A percentile compares a stretch with the other conserved stretches of the same genome.
Conservation (phyloP, 2,113 vertebrate genomes). For the Lichenostomus cassidix region DNA sequence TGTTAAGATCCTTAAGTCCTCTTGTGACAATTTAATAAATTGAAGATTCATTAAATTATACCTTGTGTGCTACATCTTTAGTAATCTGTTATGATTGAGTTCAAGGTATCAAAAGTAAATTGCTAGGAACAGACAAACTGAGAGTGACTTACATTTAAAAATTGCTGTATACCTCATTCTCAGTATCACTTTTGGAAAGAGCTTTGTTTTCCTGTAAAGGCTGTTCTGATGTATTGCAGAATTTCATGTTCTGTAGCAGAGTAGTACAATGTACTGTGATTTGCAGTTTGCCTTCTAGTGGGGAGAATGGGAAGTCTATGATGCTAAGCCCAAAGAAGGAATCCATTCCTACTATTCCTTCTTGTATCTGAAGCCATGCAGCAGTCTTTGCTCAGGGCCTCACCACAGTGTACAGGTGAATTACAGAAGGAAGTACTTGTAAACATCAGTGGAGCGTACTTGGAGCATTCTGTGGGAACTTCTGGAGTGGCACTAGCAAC, state of each 20-base stretch:
- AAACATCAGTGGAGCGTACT: background rate
- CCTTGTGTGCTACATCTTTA: background rate
- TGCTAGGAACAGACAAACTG: background rate
- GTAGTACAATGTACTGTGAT: background rate
- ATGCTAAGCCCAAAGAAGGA: background rate
- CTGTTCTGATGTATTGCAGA: background rate
- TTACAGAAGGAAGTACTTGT: background rate
- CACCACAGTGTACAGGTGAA: accelerated
- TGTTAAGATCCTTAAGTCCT: background rate
- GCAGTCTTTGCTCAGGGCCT: background rate
- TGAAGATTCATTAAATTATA: background rate
- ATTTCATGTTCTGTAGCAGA: background rate
- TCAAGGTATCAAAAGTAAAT: background rate
- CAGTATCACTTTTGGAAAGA: background rate
- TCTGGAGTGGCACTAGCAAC: background rate
- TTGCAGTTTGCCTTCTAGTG: background rate
- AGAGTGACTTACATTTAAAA: background rate
- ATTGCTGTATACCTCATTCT: background rate
- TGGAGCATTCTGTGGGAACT: background rate
- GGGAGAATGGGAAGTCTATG: background rate
- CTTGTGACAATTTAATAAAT: background rate
- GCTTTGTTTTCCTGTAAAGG: background rate
- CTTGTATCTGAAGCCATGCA: background rate
- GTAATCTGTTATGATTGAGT: background rate
- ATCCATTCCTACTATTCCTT: background rate